Base-by-base conservation (phyloP, 35 echinoderm and acorn worm species). In the Holothuria glaberrima region DNA sequence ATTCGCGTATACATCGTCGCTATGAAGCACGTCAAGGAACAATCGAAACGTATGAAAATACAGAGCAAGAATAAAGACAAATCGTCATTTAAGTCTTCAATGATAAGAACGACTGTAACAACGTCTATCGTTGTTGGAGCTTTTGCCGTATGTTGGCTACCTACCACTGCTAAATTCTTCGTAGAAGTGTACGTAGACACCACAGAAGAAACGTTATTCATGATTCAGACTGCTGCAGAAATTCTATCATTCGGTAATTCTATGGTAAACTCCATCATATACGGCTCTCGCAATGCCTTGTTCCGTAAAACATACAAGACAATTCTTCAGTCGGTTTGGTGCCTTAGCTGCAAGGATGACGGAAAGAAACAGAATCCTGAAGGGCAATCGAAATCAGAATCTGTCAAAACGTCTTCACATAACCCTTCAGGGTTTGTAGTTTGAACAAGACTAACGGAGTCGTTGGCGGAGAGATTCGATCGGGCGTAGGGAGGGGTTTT, bases 211-310 rank as follows among this genome's bases (percentile, higher is more conserved):
- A 14, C 30, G 30, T 50, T 58, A 20, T 82, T 82, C 54, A 17
- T 82, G 3, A 82, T 82, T 24, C 79, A 82, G 32, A 82, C 79
- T 9, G 0, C 57, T 32, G 54, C 79, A 18, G 79, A 82, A 27
- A 48, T 82, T 50, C 21, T 82, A 6, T 60, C 79, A 13, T 82
- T 82, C 54, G 79, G 25, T 19, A 82, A 82, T 82, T 82, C 79
- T 9, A 82, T 82, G 79, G 57, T 82, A 48, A 82, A 82, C 30
- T 50, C 79, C 2, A 82, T 82, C 50, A 82, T 82, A 25, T 82
- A 82, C 50, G 50, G 17, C 31, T 82, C 13, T 26, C 79, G 79
- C 7, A 82, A 82, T 48, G 48, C 22, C 5, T 17, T 82, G 17
- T 82, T 58, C 22, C 57, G 57, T 31, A 35, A 82, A 82, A 58